These are phyloP conservation scores for Eucriotettix oculatus DNA, from an alignment of 2,888 invertebrate species.

Conservation along the genomic window DNA sequence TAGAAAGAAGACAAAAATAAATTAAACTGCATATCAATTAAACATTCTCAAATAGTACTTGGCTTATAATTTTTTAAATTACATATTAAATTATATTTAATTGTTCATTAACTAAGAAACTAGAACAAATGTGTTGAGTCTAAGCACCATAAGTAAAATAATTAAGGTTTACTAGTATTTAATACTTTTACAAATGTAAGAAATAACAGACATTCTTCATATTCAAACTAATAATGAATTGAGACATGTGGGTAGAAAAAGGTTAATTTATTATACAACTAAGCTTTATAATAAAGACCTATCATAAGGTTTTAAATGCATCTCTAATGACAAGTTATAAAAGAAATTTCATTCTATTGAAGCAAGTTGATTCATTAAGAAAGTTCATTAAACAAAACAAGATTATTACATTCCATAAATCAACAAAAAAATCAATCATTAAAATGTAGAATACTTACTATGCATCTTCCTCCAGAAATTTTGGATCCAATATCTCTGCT, in stretches of 20 bases:
- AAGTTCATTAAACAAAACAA: neutral
- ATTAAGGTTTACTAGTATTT: too few relatives aligned
- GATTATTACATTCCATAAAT: neutral
- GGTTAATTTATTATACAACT: too few relatives aligned
- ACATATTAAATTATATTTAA: neutral
- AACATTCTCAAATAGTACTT: neutral
- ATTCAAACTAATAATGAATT: too few relatives aligned
- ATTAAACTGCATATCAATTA: too few relatives aligned
- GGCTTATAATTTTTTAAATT: neutral
- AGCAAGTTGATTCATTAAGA: neutral
- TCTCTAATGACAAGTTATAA: too few relatives aligned
- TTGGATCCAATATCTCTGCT: slow-evolving; percentile 44
- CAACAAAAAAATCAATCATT: neutral
- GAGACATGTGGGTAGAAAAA: too few relatives aligned
- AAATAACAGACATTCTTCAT: too few relatives aligned
- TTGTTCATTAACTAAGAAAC: neutral
- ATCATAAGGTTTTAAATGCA: too few relatives aligned
- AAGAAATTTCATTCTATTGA: too few relatives aligned
- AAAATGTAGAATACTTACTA: slow-evolving; percentile 44
- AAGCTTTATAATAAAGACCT: too few relatives aligned
- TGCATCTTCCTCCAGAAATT: slow-evolving; percentile 60
- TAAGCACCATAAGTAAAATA: too few relatives aligned
- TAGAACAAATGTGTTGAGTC: neutral
- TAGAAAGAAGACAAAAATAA: neutral
- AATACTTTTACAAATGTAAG: too few relatives aligned